Evolutionary conservation across 2,113 vertebrate species (phyloP), one percentile per base, ranked within the genome.

Genomic region (Rhabdornis inornatus): DNA sequence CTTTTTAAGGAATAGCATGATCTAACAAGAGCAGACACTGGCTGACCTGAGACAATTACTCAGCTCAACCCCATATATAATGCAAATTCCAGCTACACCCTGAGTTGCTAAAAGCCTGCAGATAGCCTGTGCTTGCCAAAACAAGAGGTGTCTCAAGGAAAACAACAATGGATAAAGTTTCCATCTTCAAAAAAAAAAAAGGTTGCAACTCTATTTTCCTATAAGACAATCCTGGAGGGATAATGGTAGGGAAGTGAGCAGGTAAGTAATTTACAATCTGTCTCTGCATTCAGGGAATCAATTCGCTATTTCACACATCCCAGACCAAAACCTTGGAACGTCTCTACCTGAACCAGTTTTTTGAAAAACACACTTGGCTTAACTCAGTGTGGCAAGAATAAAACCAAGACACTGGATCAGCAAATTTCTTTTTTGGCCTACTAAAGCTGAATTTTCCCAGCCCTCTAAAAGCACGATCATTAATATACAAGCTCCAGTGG

Each of bases 391-490:
- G 53, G 70, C 53, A 92, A 56, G 44, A 88, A 53, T 11, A 22
- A 79, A 85, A 85, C 37, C 19, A 75, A 60, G 65, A 66, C 57
- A 64, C 31, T 76, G 44, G 53, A 85, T 68, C 56, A 93, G 37
- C 31, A 80, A 30, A 63, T 42, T 66, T 66, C 50, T 52, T 65
- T 53, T 10, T 31, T 92, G 42, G 33, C 31, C 42, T 80, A 8
- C 69, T 77, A 86, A 92, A 81, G 35, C 44, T 92, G 83, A 74
- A 55, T 35, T 64, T 85, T 85, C 81, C 24, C 33, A 82, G 65
- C 39, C 33, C 49, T 64, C 22, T 66, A 44, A 53, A 77, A 74
- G 42, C 0, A 5, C 0, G 0, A 30, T 64, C 69, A n/a, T 24
- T 50, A 84, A 89, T 37, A 13, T 10, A 74, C 7, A 60, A 77